phyloP scores from a whole-genome alignment of 2,113 vertebrate species.

The Fulmarus glacialis region DNA sequence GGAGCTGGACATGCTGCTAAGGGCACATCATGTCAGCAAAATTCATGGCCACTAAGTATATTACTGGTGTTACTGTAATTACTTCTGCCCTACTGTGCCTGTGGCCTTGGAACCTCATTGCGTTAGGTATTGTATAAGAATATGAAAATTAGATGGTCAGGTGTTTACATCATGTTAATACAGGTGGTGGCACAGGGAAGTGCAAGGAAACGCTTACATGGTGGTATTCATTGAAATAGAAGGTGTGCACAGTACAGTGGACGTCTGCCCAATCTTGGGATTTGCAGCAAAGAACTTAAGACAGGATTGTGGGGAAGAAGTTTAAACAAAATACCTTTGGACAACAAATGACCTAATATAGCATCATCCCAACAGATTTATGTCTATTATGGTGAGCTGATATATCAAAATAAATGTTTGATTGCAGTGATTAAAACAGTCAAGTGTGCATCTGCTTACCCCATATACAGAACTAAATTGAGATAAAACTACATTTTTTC shows the following conservation, averaged over 20 bases:
- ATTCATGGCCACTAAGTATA: not conserved
- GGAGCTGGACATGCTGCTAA: not conserved
- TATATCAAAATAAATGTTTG: not conserved
- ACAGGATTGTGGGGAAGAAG: not conserved
- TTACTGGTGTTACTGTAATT: not conserved
- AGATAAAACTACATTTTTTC: not conserved
- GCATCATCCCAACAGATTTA: not conserved
- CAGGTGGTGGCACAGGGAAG: not conserved
- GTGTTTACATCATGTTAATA: not conserved
- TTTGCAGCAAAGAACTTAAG: not conserved
- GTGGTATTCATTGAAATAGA: not conserved
- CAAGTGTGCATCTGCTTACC: not conserved
- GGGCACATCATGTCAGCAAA: not conserved
- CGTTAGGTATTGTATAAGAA: not conserved
- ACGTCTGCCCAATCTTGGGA: not conserved
- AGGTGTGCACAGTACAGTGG: not conserved
- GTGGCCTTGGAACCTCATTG: not conserved
- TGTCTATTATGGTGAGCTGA: not conserved
- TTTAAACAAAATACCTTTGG: not conserved
- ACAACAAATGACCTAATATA: not conserved
- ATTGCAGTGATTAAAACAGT: not conserved
- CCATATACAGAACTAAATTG: not conserved
- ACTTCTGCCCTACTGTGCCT: not conserved
- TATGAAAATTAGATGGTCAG: not conserved
- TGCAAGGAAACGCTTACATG: not conserved